Evolutionary conservation across 2,797 vertebrate species (phyloP).

Genomic region (Danionella dracula): DNA sequence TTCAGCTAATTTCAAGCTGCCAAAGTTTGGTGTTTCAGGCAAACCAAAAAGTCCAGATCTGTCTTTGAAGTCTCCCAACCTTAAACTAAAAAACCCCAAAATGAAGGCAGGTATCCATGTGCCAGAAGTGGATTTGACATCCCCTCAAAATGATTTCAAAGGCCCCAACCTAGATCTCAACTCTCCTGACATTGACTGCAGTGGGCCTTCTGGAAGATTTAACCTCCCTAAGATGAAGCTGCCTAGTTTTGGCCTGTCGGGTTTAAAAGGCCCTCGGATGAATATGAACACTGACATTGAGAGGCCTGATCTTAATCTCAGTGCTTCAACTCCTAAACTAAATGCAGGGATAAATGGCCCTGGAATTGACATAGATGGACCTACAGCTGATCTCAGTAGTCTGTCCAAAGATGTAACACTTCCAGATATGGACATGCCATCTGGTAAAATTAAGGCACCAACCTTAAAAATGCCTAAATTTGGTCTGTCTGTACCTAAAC

Average conservation of each 20-base stretch:
- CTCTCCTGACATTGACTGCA: slow-evolving; percentile 44
- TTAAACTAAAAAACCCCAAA: slow-evolving; percentile 40
- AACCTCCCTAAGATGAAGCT: slow-evolving; percentile 41
- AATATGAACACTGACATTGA: slow-evolving; percentile 43
- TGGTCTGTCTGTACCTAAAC: too few relatives aligned
- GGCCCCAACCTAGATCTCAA: slow-evolving; percentile 41
- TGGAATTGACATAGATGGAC: not conserved
- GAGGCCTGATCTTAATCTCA: slow-evolving; percentile 35
- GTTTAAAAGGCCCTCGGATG: slow-evolving; percentile 44
- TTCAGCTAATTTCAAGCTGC: slow-evolving; percentile 23
- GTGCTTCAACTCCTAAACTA: slow-evolving; percentile 23
- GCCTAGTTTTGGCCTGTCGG: slow-evolving; percentile 37
- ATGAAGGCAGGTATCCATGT: slow-evolving; percentile 21
- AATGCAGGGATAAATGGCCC: slow-evolving; percentile 29
- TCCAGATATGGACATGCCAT: too few relatives aligned
- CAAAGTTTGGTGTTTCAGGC: slow-evolving; percentile 22
- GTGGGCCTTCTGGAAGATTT: slow-evolving; percentile 32
- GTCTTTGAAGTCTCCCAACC: not conserved
- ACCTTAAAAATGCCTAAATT: too few relatives aligned
- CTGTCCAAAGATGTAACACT: not conserved
- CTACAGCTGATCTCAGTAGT: slow-evolving; percentile 21
- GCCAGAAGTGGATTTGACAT: slow-evolving; percentile 34
- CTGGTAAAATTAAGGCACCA: too few relatives aligned
- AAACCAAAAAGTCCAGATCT: slow-evolving; percentile 40
- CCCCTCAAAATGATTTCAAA: slow-evolving; percentile 14